Base-by-base conservation (phyloP, 1,140 invertebrate genomes). In the Meloidogyne hapla region DNA sequence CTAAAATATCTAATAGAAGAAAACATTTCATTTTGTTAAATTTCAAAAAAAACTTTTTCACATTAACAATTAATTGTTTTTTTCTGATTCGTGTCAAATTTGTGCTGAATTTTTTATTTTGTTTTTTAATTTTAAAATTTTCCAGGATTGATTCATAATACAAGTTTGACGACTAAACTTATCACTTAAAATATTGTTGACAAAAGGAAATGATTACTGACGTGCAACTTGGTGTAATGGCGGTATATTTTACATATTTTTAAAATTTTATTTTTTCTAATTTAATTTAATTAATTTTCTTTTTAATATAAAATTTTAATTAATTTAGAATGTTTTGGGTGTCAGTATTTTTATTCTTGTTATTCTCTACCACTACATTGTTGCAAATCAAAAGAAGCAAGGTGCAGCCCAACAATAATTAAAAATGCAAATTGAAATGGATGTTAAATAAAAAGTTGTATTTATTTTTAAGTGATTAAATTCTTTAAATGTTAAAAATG, bases 321-420 rank as follows among this genome's bases (percentile, higher is more conserved):
- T 77, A 5, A 70, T 78, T 79, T 84, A 86, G 63, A 86, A 86
- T 69, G 84, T 86, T 18, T 77, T 86, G 45, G 85, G 85, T 56
- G 84, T 86, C 26, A 79, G 80, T n/a, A 87, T 86, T 56, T 86
- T 86, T 69, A 77, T 86, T 69, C 79, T 87, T 15, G 85, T 86
- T 42, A 82, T 86, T 70, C 69, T 87, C 68, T 86, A 83, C 78
- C 85, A 86, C 78, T 86, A 87, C 75, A 83, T 86, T 64, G 80
- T 75, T 26, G 85, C 85, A 70, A 87, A 86, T 75, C 73, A 81
- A 33, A 76, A 78, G 48, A 78, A 78, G 28, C 56, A 77, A 3
- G n/a, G 48, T n/a, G 4, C 48, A n/a, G 48, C 1, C 8, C 48
- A 56, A 6, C 18, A 56, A 56, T 56, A n/a, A 21, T 56, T n/a